Conservation (phyloP, 2,888 invertebrate genomes). For the Drosophila barbarae region DNA sequence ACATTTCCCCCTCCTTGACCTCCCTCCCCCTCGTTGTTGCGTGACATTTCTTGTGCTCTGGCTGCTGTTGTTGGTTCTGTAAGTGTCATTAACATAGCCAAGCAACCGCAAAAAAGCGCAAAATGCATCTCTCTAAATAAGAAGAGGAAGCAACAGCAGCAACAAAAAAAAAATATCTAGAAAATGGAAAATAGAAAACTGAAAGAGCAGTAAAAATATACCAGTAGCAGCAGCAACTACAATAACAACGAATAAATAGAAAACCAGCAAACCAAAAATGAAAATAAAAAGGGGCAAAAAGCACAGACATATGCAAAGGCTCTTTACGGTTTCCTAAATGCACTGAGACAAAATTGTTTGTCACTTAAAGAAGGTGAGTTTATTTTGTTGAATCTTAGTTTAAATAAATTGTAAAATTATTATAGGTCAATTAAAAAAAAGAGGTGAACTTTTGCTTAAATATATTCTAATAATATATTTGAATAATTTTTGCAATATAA, state of each 20-base stretch:
- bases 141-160: slow-evolving; percentile 20
- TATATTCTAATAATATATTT: too few species aligned
- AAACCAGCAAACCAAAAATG: slow-evolving; percentile 21
- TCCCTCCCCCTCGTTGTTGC: slow-evolving; percentile 1
- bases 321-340: slow-evolving; percentile 10
- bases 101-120: slow-evolving; percentile 74
- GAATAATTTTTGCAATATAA: not conserved
- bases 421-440: too few species aligned
- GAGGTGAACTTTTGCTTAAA: too few species aligned
- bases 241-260: slow-evolving; percentile 27
- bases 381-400: too few species aligned
- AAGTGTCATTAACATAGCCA: slow-evolving; percentile 74
- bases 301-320: slow-evolving; percentile 31
- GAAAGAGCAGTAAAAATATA: slow-evolving; percentile 2
- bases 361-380: too few species aligned
- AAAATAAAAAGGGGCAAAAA: slow-evolving; percentile 8
- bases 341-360: not conserved
- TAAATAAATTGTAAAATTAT: too few species aligned
- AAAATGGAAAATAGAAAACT: slow-evolving; percentile 31
- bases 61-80: slow-evolving; percentile 40
- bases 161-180: slow-evolving; percentile 30
- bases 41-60: slow-evolving; percentile 38
- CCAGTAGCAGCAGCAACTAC: slow-evolving; percentile 4
- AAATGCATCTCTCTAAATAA: slow-evolving; percentile 57
- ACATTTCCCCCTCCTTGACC: slow-evolving; percentile 4